These are phyloP conservation scores for Numida meleagris DNA, from an alignment of 2,113 vertebrate genomes.

Conservation along the genomic window DNA sequence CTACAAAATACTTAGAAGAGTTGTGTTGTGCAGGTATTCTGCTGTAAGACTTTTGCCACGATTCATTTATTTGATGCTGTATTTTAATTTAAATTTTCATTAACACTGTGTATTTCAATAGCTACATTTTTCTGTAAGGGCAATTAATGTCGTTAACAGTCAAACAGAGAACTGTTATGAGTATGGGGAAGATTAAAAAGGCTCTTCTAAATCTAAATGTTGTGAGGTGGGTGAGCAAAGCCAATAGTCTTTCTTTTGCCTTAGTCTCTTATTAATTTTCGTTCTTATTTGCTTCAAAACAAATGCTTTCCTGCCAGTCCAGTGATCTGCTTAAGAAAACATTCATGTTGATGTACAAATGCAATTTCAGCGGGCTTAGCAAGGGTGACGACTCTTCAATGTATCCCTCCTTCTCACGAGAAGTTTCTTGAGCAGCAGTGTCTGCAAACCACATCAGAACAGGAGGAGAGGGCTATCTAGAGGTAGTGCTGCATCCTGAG, in stretches of 20 bases:
- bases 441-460: background rate
- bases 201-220: constrained; percentile 74
- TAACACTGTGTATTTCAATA: constrained; percentile 60
- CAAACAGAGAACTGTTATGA: constrained; percentile 77
- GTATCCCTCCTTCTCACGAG: constrained; percentile 14
- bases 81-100: constrained; percentile 76
- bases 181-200: constrained; percentile 75
- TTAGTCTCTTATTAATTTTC: constrained; percentile 76
- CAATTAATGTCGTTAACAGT: constrained; percentile 67
- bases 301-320: constrained; percentile 71
- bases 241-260: constrained; percentile 70
- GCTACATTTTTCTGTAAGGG: constrained; percentile 72
- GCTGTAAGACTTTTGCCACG: constrained; percentile 56
- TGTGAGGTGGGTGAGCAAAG: constrained; percentile 74
- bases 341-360: constrained; percentile 71
- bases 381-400: constrained; percentile 57
- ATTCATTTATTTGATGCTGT: constrained; percentile 66
- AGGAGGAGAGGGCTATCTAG: background rate
- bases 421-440: constrained; percentile 24
- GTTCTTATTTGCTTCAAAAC: constrained; percentile 53
- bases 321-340: constrained; percentile 64
- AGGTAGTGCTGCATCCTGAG: background rate
- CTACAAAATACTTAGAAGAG: constrained; percentile 71
- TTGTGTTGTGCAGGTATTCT: constrained; percentile 72
- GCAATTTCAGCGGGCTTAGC: constrained; percentile 71